Evolutionary conservation across 2,888 invertebrate species (phyloP).

Genomic region (Crioceris asparagi): DNA sequence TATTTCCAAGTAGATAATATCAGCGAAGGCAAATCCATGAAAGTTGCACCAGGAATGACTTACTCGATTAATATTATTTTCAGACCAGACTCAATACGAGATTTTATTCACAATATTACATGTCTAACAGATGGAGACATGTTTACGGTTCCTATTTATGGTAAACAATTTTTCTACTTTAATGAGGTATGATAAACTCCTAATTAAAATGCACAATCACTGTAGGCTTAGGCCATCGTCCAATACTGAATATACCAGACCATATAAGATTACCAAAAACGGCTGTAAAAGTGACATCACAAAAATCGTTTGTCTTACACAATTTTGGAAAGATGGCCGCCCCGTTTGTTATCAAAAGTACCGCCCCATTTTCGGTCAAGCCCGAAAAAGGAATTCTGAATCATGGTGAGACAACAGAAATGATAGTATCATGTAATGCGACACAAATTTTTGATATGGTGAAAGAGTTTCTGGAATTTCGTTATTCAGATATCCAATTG

Average conservation of each 20-base stretch:
- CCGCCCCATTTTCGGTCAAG: conserved; percentile 42
- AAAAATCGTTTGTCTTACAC: conserved; percentile 42
- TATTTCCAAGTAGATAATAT: no score
- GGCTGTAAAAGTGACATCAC: conserved; percentile 43
- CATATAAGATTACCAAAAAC: conserved; percentile 40
- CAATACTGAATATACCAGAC: conserved; percentile 51
- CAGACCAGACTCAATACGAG: conserved; percentile 44
- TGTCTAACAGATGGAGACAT: conserved; percentile 45
- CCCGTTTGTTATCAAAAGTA: conserved; percentile 38
- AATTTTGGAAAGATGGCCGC: conserved; percentile 45
- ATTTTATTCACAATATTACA: conserved; percentile 44
- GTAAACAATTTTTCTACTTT: conserved; percentile 31
- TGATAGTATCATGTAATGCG: conserved; percentile 44
- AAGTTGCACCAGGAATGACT: conserved; percentile 61
- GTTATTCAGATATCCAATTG: conserved; percentile 9
- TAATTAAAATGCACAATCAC: conserved; percentile 5
- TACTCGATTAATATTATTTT: conserved; percentile 52
- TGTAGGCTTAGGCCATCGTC: conserved; percentile 45
- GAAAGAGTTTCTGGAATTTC: conserved; percentile 7
- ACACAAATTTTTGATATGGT: conserved; percentile 17
- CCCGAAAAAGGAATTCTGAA: conserved; percentile 44
- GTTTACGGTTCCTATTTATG: conserved; percentile 49
- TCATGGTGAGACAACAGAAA: conserved; percentile 40
- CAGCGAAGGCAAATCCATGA: conserved; percentile 29
- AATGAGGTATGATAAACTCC: neutral